Evolutionary conservation across 2,888 invertebrate genomes (phyloP).

Genomic region (Oxycera nigricornis): DNA sequence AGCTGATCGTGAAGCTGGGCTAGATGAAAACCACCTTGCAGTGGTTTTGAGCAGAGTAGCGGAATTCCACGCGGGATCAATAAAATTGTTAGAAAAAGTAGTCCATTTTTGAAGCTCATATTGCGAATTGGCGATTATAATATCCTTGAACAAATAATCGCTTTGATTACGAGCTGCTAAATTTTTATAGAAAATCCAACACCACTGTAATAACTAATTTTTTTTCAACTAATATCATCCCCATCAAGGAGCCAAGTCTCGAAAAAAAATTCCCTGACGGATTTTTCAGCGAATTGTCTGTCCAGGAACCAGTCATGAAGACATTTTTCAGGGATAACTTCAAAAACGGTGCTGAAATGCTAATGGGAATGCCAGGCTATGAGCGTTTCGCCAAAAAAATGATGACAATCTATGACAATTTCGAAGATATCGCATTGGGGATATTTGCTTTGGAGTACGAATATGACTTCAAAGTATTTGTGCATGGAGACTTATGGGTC

Average conservation of each 20-base stretch:
- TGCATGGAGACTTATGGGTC: constrained; percentile 65
- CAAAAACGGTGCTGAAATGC: constrained; percentile 58
- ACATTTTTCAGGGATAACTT: constrained; percentile 39
- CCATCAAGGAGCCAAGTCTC: constrained; percentile 51
- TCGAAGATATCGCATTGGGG: constrained; percentile 36
- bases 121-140: too few species aligned
- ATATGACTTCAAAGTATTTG: constrained; percentile 58
- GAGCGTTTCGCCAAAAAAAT: constrained; percentile 61
- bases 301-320: background rate
- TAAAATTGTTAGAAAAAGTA: constrained; percentile 65
- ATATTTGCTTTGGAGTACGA: constrained; percentile 38
- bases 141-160: too few species aligned
- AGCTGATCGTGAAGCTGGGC: constrained; percentile 64
- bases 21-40: constrained; percentile 65
- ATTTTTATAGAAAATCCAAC: too few species aligned
- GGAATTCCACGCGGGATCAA: constrained; percentile 66
- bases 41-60: constrained; percentile 65
- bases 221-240: background rate
- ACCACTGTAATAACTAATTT: background rate
- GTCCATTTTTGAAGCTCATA: too few species aligned
- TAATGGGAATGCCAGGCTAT: constrained; percentile 61
- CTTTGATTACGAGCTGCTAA: too few species aligned
- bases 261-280: constrained; percentile 43
- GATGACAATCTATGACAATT: constrained; percentile 55
- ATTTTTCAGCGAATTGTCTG: background rate